Evolutionary conservation across 2,888 invertebrate species (phyloP), one percentile per base, ranked within the genome.

Genomic region (Epirrhoe alternata): DNA sequence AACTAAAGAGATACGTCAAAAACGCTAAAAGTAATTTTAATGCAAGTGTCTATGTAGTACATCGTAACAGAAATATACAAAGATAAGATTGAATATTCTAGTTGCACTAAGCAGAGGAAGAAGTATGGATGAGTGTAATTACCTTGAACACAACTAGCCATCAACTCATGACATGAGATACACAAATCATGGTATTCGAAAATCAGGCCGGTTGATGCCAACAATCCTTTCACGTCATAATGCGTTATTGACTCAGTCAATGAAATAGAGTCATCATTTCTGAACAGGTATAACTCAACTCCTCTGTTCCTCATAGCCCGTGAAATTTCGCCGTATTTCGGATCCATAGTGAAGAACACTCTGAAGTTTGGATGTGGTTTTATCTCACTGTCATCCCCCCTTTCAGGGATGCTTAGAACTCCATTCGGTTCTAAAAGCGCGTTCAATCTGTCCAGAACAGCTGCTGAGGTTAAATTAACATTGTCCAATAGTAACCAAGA

Each of bases 301-400:
- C 99, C 99, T 79, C 99, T 95, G 87, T 99, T 99, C 68, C 99
- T 95, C 99, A 99, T 99, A 0, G 99, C 99, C 76, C 98, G 95
- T 0, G 99, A 99, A 72, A 99, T 97, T 88, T 99, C 98, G 0
- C 99, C 99, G 88, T 97, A 96, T 80, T 96, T 96, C 0, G 99
- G 98, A 89, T 99, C 98, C 96, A 99, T 97, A 0, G 98, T 97
- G 68, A 99, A 95, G 83, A 99, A 98, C 47, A 99, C 95, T 73
- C 99, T 95, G 86, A 99, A 99, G 83, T 98, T 95, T 8, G 95
- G 94, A 86, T 99, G 98, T 1, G 99, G 98, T 77, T 87, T 94
- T 17, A 99, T 95, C 69, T 95, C 94, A 54, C 97, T 97, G 61
- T 96, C 87, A 31, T 97, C 96, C 4, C 99, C 99, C 77, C 98